A percentile compares a stretch with the other conserved stretches of the same genome.
Conservation (phyloP, 2,888 invertebrate genomes). For the Meteorus cinctellus region DNA sequence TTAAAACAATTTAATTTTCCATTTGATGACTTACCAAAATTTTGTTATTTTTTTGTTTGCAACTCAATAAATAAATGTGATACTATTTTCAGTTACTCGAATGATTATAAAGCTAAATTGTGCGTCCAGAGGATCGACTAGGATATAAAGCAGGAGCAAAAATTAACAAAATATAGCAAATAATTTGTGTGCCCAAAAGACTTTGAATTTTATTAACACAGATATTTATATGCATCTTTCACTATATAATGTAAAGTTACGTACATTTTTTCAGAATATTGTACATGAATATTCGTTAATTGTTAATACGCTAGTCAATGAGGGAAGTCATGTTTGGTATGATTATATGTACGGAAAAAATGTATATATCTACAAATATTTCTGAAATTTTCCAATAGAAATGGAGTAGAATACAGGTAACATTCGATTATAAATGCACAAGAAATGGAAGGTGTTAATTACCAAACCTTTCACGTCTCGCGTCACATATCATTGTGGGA, state of each 20-base stretch:
- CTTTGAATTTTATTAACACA: constrained; percentile 67
- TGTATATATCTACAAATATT: background rate
- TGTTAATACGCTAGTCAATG: constrained; percentile 30
- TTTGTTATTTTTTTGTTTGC: background rate
- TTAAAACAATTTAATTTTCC: constrained; percentile 9
- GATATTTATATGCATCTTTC: constrained; percentile 45
- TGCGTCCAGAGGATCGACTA: constrained; percentile 41
- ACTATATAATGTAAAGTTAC: constrained; percentile 47
- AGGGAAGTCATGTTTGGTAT: constrained; percentile 18
- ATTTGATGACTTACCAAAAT: constrained; percentile 25
- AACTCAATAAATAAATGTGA: constrained; percentile 18
- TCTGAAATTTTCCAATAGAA: constrained; percentile 5
- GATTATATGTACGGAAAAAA: constrained; percentile 1
- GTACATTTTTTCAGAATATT: constrained; percentile 47
- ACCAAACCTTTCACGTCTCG: background rate
- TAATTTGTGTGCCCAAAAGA: constrained; percentile 63
- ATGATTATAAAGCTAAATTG: constrained; percentile 37
- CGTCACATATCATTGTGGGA: background rate
- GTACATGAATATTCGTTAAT: constrained; percentile 44
- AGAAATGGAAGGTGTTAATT: background rate
- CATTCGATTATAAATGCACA: constrained; percentile 10
- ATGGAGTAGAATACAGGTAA: constrained; percentile 17
- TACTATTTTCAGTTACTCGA: constrained; percentile 20
- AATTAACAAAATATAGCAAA: constrained; percentile 58
- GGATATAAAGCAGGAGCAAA: constrained; percentile 57